These are phyloP conservation scores for Listrodromus nycthemerus DNA, from an alignment of 2,888 invertebrate genomes.

Conservation along the genomic window DNA sequence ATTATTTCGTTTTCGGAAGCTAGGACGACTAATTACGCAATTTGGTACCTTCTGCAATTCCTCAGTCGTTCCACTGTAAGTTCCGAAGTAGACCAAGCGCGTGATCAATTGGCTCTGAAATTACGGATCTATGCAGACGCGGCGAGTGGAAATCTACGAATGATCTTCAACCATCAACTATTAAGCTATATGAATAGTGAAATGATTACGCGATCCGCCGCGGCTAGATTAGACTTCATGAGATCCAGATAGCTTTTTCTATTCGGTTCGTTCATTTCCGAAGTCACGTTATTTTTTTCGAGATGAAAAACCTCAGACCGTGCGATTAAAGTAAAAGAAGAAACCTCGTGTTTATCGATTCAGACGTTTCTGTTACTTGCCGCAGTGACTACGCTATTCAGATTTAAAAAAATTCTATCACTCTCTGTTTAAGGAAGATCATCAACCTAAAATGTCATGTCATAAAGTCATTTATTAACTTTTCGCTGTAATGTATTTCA, in stretches of 20 bases:
- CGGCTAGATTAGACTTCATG: conserved; percentile 71
- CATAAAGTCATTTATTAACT: too few relatives aligned
- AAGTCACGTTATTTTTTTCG: neutral
- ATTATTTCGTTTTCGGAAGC: neutral
- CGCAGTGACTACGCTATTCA: neutral
- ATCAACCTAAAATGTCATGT: too few relatives aligned
- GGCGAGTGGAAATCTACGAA: neutral
- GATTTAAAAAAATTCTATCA: too few relatives aligned
- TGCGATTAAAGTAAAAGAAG: neutral
- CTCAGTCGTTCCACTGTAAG: conserved; percentile 67
- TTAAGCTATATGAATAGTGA: conserved; percentile 26
- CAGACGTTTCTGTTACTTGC: neutral
- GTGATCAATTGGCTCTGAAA: conserved; percentile 73
- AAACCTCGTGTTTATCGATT: neutral
- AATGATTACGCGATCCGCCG: conserved; percentile 70
- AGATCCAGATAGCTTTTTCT: conserved; percentile 74
- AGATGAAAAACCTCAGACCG: neutral
- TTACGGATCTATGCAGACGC: neutral
- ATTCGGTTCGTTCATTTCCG: conserved; percentile 65
- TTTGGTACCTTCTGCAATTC: conserved; percentile 70
- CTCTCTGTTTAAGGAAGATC: too few relatives aligned
- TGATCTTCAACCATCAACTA: neutral
- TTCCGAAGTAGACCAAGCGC: conserved; percentile 75
- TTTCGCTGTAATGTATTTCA: too few relatives aligned
- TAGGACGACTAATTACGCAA: neutral